phyloP scores from a whole-genome alignment of 2,113 vertebrate genomes.

The Laticauda laticaudata region DNA sequence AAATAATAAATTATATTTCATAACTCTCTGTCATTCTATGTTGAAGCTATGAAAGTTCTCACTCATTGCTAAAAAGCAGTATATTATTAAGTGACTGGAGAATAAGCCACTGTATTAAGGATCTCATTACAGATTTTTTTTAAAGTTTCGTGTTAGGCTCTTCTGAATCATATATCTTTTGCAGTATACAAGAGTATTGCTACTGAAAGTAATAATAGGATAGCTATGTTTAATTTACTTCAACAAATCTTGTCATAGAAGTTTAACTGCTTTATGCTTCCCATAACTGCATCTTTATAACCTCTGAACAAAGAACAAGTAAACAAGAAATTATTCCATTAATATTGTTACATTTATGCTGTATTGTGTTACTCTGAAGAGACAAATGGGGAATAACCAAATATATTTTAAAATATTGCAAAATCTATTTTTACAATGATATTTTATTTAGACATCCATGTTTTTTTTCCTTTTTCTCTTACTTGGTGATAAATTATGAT shows the following conservation, averaged over 20 bases:
- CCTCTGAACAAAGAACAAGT: conserved; percentile 29
- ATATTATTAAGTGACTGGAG: conserved; percentile 44
- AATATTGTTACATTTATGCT: conserved; percentile 44
- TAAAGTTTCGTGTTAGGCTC: conserved; percentile 46
- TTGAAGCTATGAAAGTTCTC: conserved; percentile 47
- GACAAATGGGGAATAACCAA: neutral
- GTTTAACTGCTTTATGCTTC: conserved; percentile 31
- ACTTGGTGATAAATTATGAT: neutral
- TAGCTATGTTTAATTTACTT: conserved; percentile 56
- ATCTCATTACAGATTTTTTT: conserved; percentile 48
- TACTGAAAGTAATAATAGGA: conserved; percentile 26
- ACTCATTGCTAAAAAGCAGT: conserved; percentile 34
- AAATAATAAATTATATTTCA: conserved; percentile 72
- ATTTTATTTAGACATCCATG: neutral
- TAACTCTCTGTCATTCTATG: conserved; percentile 55
- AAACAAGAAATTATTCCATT: conserved; percentile 30
- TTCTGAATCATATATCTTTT: conserved; percentile 49
- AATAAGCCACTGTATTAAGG: conserved; percentile 36
- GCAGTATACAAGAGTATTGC: conserved; percentile 27
- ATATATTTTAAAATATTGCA: neutral
- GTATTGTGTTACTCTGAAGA: conserved; percentile 18
- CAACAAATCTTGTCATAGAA: conserved; percentile 23
- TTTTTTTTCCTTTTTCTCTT: neutral
- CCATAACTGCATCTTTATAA: conserved; percentile 33
- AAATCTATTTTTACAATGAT: neutral